Base-by-base conservation (phyloP, 2,888 invertebrate genomes). In the Diarsia mendica region DNA sequence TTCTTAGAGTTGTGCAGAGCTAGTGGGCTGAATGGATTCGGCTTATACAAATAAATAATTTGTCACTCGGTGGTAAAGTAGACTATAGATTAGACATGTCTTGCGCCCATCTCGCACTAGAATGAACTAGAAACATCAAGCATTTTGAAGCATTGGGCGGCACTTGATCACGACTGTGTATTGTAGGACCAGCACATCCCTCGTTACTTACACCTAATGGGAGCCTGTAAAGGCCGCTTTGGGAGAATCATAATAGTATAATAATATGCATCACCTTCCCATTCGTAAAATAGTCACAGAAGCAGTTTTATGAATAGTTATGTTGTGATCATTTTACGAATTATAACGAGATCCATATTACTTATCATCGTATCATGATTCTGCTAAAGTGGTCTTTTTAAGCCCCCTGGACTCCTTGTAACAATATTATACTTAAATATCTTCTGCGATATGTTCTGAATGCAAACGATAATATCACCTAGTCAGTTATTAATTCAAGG, bases 1-100 rank as follows among this genome's bases (percentile, higher is more conserved):
- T 94, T 94, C 93, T 94, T 92, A 93, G 94, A 96, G 84, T 91
- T 96, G 87, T 94, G 94, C 94, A 92, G 93, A 87, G 89, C 86
- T 91, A 94, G 91, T 86, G 94, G 95, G 88, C 87, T 92, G 82
- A 94, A 94, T 88, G 95, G 95, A 92, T 89, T 91, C 91, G 92
- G 88, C 92, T 91, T 92, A 87, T 92, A 94, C 92, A 94, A 95
- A 94, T 93, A 93, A 91, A 89, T 87, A 85, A 86, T 88, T 85
- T 85, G 83, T 87, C 85, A 83, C 82, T 85, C 73, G 75, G 77
- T 88, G 96, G 96, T 96, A 96, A 96, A 90, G 95, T 96, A 93
- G 91, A 93, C 85, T 75, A 87, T 88, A 80, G 80, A 74, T 49
- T 79, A 84, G 82, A 83, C 81, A 79, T 87, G 86, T 82, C 86